Evolutionary conservation across 2,888 invertebrate genomes (phyloP).

Genomic region (Tenthredo amoena): DNA sequence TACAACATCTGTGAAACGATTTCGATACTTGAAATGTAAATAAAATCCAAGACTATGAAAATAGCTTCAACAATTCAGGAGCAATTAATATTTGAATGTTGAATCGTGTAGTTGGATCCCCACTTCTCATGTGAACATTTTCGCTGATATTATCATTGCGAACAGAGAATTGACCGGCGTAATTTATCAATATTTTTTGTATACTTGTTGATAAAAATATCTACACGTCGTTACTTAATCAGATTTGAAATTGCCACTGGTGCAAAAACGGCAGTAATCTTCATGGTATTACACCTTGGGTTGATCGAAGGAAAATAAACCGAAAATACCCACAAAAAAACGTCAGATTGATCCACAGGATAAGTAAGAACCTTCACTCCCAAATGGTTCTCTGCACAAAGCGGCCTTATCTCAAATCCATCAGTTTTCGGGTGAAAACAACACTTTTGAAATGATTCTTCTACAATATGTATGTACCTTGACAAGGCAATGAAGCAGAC

Average conservation of each 20-base stretch:
- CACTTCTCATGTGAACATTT: background rate
- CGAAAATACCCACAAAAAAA: background rate
- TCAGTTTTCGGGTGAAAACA: constrained; percentile 5
- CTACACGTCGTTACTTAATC: background rate
- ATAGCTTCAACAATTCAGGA: background rate
- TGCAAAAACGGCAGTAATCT: background rate
- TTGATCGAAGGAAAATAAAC: background rate
- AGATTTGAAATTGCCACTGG: background rate
- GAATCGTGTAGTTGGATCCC: background rate
- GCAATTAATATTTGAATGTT: background rate
- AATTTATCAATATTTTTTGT: background rate
- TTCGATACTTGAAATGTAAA: background rate
- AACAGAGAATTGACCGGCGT: background rate
- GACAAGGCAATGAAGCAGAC: background rate
- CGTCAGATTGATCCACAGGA: background rate
- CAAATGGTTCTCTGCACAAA: constrained; percentile 7
- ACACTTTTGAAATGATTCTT: background rate
- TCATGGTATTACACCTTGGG: background rate
- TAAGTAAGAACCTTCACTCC: background rate
- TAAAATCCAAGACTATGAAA: background rate
- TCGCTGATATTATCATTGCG: background rate
- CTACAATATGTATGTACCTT: background rate
- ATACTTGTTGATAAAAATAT: background rate
- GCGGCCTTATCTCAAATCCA: background rate
- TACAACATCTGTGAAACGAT: constrained; percentile 7